Conservation (phyloP, 2,797 vertebrate genomes). For the Periparus ater region DNA sequence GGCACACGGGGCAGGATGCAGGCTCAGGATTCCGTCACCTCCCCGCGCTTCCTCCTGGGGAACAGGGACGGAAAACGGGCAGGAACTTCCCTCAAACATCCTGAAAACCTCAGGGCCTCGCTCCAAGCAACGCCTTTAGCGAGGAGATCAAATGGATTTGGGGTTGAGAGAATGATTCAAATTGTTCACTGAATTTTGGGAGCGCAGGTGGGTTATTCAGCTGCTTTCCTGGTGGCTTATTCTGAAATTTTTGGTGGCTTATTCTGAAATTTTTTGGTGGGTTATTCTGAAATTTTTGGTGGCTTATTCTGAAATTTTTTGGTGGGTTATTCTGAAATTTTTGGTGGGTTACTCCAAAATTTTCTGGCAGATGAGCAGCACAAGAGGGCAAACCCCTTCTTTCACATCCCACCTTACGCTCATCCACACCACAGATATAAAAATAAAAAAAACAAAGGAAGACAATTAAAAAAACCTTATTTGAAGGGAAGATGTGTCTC, state of each 20-base stretch:
- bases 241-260: neutral
- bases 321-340: neutral
- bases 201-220: neutral
- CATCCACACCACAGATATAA: neutral
- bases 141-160: neutral
- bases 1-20: neutral
- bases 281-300: neutral
- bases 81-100: conserved; percentile 13
- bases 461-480: neutral
- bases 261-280: neutral
- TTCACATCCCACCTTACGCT: neutral
- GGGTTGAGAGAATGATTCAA: neutral
- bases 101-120: neutral
- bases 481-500: neutral
- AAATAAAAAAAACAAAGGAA: neutral
- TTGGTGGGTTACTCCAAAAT: neutral
- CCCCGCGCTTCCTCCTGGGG: neutral
- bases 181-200: neutral
- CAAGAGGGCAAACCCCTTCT: neutral
- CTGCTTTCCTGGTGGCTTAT: neutral
- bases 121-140: neutral
- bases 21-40: neutral
- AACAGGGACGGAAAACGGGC: neutral
- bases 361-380: neutral
- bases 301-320: too few relatives aligned